These are phyloP conservation scores for Salvelinus fontinalis DNA, from an alignment of 2,113 vertebrate species.

Conservation along the genomic window DNA sequence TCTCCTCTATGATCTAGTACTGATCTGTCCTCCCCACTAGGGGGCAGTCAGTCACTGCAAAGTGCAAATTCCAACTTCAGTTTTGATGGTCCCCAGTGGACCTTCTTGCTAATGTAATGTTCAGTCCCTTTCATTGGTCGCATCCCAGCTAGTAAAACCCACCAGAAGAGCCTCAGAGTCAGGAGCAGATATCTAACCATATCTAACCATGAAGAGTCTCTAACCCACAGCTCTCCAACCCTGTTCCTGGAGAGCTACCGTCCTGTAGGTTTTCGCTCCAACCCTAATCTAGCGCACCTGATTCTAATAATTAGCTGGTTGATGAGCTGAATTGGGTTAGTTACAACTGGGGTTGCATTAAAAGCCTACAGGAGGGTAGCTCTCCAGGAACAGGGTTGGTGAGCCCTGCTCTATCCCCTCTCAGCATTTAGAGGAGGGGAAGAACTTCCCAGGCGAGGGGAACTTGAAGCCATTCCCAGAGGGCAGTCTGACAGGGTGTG, in stretches of 20 bases:
- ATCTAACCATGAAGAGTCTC: background rate
- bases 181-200: background rate
- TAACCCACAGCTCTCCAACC: background rate
- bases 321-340: too few relatives aligned
- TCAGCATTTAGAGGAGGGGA: constrained; percentile 95
- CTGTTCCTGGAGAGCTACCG: too few relatives aligned
- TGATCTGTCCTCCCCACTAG: constrained; percentile 35
- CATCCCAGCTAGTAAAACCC: constrained; percentile 3
- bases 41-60: constrained; percentile 57
- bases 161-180: constrained; percentile 6
- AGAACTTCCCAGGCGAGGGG: constrained; percentile 87
- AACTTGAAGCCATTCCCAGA: constrained; percentile 90
- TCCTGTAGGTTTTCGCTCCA: too few relatives aligned
- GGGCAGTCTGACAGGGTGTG: constrained; percentile 76
- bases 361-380: too few relatives aligned
- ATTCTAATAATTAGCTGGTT: too few relatives aligned
- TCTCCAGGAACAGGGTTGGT: too few relatives aligned
- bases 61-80: constrained; percentile 20
- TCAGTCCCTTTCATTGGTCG: constrained; percentile 13
- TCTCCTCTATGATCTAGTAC: too few relatives aligned
- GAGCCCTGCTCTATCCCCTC: background rate
- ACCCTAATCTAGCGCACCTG: too few relatives aligned
- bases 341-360: too few relatives aligned
- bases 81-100: constrained; percentile 37
- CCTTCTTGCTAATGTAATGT: constrained; percentile 19